These are phyloP conservation scores for Deilephila elpenor DNA, from an alignment of 2,888 invertebrate species.

Conservation along the genomic window DNA sequence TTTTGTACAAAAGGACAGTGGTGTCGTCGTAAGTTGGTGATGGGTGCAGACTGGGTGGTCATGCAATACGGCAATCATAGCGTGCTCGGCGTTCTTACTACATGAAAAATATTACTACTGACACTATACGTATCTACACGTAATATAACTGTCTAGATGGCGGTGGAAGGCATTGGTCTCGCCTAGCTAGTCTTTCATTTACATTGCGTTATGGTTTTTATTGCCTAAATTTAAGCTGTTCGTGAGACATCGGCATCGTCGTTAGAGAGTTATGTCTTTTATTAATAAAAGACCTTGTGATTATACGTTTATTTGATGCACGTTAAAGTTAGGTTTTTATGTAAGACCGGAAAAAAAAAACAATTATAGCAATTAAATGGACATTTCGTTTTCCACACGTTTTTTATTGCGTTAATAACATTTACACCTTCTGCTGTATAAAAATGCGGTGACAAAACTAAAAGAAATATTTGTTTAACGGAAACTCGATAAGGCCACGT, in stretches of 20 bases:
- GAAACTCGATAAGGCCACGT: not conserved
- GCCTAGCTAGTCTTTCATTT: not conserved
- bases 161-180: not conserved
- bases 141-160: not conserved
- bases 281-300: too few relatives aligned
- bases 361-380: too few relatives aligned
- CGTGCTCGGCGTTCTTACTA: constrained; percentile 55
- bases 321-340: not conserved
- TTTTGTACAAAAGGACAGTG: constrained; percentile 15
- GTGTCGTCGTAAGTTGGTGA: constrained; percentile 47
- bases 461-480: not conserved
- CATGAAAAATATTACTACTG: constrained; percentile 44
- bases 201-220: not conserved
- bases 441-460: constrained; percentile 1
- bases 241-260: not conserved
- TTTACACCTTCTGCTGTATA: not conserved
- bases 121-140: not conserved
- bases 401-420: not conserved
- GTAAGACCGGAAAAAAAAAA: not conserved
- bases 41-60: constrained; percentile 54
- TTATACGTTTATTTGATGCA: too few relatives aligned
- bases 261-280: too few relatives aligned
- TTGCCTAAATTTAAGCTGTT: not conserved
- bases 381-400: too few relatives aligned
- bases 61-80: constrained; percentile 74